These are phyloP conservation scores for Volucella inanis DNA, from an alignment of 2,888 invertebrate genomes.

Conservation along the genomic window DNA sequence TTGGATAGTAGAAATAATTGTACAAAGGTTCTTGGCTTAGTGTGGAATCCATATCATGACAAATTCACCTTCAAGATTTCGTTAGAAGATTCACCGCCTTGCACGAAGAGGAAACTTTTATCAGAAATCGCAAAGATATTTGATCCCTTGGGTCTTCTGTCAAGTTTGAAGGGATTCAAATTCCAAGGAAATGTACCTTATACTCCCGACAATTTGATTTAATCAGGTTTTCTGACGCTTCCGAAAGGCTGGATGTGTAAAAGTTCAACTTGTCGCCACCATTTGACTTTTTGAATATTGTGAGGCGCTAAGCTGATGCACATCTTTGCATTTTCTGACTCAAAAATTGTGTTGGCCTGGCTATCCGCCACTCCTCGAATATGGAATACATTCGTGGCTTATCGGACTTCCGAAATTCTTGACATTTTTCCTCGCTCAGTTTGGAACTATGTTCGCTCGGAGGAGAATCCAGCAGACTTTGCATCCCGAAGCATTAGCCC, in stretches of 20 bases:
- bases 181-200: background rate
- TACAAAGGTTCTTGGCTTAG: background rate
- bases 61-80: background rate
- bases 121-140: background rate
- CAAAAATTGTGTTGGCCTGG: conserved; percentile 74
- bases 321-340: too few species aligned
- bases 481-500: conserved; percentile 72
- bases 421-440: conserved; percentile 12
- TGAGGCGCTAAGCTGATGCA: background rate
- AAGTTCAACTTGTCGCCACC: conserved; percentile 21
- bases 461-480: conserved; percentile 74
- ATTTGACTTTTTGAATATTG: background rate
- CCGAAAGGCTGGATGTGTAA: background rate
- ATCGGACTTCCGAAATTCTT: conserved; percentile 71
- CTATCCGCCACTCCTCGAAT: conserved; percentile 63
- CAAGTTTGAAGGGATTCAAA: background rate
- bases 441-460: conserved; percentile 73
- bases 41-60: conserved; percentile 3
- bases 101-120: background rate
- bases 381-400: conserved; percentile 33
- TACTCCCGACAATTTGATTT: background rate
- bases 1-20: too few species aligned
- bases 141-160: too few species aligned
- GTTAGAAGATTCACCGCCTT: background rate
- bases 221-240: background rate